A percentile compares a stretch with the other conserved stretches of the same genome.
These are phyloP conservation scores for Drosophila bifasciata DNA, from an alignment of 1,140 invertebrate species.

Conservation along the genomic window DNA sequence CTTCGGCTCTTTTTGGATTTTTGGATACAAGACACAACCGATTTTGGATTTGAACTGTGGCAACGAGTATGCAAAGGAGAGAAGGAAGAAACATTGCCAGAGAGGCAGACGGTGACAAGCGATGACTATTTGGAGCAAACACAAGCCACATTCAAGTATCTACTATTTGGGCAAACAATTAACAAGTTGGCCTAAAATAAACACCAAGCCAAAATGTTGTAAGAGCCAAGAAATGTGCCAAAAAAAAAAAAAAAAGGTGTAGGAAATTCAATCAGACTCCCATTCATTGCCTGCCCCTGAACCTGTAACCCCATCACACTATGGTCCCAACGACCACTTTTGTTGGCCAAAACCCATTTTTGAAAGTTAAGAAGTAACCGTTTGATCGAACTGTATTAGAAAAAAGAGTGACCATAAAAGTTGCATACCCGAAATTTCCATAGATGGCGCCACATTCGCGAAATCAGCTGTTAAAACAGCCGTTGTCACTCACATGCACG, in stretches of 20 bases:
- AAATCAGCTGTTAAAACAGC: no score
- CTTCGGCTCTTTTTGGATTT: constrained; percentile 37
- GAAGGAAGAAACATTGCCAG: constrained; percentile 1
- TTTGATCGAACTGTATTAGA: no score
- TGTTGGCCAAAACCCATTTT: no score
- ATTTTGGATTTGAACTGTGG: constrained; percentile 47
- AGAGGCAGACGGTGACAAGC: constrained; percentile 3
- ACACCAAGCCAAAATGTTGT: constrained; percentile 24
- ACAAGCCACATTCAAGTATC: constrained; percentile 26
- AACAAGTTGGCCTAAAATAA: constrained; percentile 31
- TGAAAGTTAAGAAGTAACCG: no score
- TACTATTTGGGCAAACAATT: constrained; percentile 43
- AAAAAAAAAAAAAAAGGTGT: constrained; percentile 8
- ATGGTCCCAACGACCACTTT: no score
- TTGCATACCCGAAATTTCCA: no score
- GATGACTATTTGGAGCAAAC: constrained; percentile 46
- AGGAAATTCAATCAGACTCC: constrained; percentile 29
- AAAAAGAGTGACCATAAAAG: no score
- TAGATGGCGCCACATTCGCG: no score
- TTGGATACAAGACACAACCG: neutral
- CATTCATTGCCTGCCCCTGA: constrained; percentile 39
- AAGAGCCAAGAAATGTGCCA: constrained; percentile 31
- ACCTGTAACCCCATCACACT: constrained; percentile 52
- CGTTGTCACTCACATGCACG: no score
- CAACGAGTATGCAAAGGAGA: constrained; percentile 4